Base-by-base conservation (phyloP, 37 sponge, comb jelly and placozoan genomes). In the Diacarnus erythraeanus region DNA sequence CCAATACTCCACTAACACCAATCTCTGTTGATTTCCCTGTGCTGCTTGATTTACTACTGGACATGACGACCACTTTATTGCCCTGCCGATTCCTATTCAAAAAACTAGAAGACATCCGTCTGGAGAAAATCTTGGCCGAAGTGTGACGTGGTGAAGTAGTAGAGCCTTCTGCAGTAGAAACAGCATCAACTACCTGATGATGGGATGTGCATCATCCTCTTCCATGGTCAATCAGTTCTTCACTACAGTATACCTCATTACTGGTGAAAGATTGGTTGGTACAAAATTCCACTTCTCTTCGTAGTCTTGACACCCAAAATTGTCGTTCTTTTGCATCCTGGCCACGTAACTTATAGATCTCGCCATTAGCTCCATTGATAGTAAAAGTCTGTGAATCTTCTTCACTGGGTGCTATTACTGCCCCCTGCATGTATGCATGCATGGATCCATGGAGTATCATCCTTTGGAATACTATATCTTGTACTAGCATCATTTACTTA, bases 331-430 rank as follows among this genome's bases (percentile, higher is more conserved):
- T 91, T 43, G 95, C 78, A 77, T 91, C 86, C 0, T 27, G 69
- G 2, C 83, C 92, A 41, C 77, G 78, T 75, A 94, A 75, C 57
- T 76, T 83, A 67, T 87, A 94, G 37, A 77, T 60, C 59, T 91
- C 92, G 29, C 80, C 86, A 68, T 90, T 94, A n/a, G 92, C 75
- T 17, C 88, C 89, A 44, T 78, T 81, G 42, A 94, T 57, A 8
- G 73, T 38, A 69, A 94, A 94, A 33, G 95, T 57, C 64, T 91
- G 95, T 17, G 95, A 80, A 75, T 94, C 95, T 57, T 94, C 95
- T 12, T 94, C 95, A 80, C 92, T 90, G 0, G 92, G 95, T n/a
- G 93, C 87, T 1, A 94, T 68, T 75, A 82, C 83, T 10, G 95
- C 95, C 18, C 95, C 95, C 85, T 89, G 74, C 5, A 31, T n/a